Conservation (phyloP, 2,888 invertebrate species). For the Machimus atricapillus region DNA sequence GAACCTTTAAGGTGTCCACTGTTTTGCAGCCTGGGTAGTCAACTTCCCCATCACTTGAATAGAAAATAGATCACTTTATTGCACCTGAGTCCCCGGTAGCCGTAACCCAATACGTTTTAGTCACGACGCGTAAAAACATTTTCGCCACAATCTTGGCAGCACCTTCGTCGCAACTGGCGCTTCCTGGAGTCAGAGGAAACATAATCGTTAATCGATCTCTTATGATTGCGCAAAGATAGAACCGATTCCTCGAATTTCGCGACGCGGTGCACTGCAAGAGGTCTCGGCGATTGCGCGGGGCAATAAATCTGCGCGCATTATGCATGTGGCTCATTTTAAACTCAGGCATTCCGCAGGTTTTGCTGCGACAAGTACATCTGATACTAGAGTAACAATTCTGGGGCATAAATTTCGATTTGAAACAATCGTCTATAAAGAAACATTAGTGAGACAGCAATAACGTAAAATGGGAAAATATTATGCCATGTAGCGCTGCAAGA, state of each 20-base stretch:
- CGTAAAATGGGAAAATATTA: slow-evolving; percentile 53
- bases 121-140: neutral
- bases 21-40: neutral
- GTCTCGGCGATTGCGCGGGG: neutral
- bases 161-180: neutral
- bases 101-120: neutral
- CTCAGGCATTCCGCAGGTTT: neutral
- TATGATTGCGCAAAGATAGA: neutral
- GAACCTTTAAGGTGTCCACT: neutral
- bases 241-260: neutral
- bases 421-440: slow-evolving; percentile 53
- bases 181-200: neutral
- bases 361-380: neutral
- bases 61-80: neutral
- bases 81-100: neutral
- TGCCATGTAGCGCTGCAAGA: slow-evolving; percentile 50
- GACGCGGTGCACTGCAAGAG: neutral
- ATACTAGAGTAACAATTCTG: slow-evolving; percentile 9
- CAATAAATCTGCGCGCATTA: neutral
- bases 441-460: slow-evolving; percentile 53
- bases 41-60: neutral
- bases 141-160: neutral
- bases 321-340: neutral
- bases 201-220: neutral
- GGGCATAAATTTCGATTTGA: slow-evolving; percentile 50